Evolutionary conservation across 2,888 invertebrate genomes (phyloP).

Genomic region (Platycnemis pennipes): DNA sequence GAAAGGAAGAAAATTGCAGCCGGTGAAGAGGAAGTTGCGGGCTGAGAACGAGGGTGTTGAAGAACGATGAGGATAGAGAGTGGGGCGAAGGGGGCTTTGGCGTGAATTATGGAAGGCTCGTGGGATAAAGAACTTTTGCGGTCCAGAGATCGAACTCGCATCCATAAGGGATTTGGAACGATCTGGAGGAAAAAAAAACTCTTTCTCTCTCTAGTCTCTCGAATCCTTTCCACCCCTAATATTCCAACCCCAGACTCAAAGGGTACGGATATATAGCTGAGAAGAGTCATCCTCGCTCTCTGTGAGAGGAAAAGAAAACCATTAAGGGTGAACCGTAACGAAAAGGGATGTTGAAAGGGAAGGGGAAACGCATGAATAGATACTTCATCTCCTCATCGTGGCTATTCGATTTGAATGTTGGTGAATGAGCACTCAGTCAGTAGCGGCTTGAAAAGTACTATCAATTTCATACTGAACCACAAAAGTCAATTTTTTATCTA

Average conservation of each 20-base stretch:
- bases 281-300: not conserved
- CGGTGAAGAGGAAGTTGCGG: no score
- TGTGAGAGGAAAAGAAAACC: not conserved
- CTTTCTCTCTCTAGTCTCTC: not conserved
- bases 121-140: conserved; percentile 24
- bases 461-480: no score
- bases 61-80: no score
- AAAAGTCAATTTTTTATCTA: no score
- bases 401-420: no score
- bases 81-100: not conserved
- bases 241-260: not conserved
- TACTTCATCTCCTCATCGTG: not conserved
- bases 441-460: no score
- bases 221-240: not conserved
- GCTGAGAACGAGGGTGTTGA: no score
- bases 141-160: conserved; percentile 22
- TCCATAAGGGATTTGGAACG: not conserved
- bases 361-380: not conserved
- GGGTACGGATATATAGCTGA: not conserved
- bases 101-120: not conserved
- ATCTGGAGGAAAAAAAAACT: not conserved
- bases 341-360: not conserved
- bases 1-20: no score
- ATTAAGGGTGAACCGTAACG: not conserved
- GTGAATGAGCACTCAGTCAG: no score